These are phyloP conservation scores for Onchidella celtica DNA, from an alignment of 2,888 invertebrate species.

Conservation along the genomic window DNA sequence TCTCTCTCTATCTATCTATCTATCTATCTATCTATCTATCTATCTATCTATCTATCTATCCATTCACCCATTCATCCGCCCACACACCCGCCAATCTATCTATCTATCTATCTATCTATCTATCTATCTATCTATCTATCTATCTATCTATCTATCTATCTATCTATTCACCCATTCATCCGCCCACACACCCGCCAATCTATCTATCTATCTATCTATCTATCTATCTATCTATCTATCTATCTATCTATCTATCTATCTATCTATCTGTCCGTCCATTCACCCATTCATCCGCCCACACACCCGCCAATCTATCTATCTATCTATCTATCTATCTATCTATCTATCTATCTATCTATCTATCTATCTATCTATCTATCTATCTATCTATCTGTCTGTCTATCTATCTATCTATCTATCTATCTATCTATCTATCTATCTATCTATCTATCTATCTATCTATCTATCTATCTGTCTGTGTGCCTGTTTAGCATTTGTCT, in stretches of 20 bases:
- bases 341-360: neutral
- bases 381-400: neutral
- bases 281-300: neutral
- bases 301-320: too few relatives aligned
- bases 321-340: neutral
- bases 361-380: neutral
- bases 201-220: neutral
- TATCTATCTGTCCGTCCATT: neutral
- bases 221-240: conserved; percentile 1
- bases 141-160: neutral
- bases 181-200: neutral
- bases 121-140: conserved; percentile 8
- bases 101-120: neutral
- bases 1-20: conserved; percentile 1
- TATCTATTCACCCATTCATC: neutral
- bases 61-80: neutral
- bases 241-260: neutral
- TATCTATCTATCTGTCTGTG: neutral
- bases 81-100: too few relatives aligned
- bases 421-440: neutral
- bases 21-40: neutral
- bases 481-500: neutral
- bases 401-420: neutral
- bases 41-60: neutral
- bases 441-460: neutral